Base-by-base conservation (phyloP, 1,140 invertebrate genomes). In the Drosophila nasuta region DNA sequence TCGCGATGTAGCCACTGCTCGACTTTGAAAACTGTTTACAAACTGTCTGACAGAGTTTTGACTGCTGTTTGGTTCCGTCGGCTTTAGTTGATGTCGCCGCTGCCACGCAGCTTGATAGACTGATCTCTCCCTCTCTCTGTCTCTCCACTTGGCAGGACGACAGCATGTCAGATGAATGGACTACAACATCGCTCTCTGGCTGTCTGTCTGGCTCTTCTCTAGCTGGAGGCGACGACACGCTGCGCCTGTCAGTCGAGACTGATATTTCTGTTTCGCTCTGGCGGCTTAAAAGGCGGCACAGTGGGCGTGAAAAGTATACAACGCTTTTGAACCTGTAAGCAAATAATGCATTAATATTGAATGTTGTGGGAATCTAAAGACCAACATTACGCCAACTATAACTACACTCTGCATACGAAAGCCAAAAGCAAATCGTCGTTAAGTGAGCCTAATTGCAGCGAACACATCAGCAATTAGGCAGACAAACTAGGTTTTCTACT, bases 31-130 rank as follows among this genome's bases (percentile, higher is more conserved):
- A 89, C 83, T 88, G 85, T 88, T 88, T 88, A 88, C 83, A 88
- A 89, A 88, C 85, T 89, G 83, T 89, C 83, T 89, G 83, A 88
- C 85, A 88, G 83, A 88, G 83, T 88, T 88, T 88, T 77, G 80
- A 88, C 83, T 88, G 83, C 83, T 71, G 83, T 80, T 87, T 77
- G 65, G 60, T 60, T 79, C 48, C 62, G n/a, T 66, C 60, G 25
- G 15, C 45, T 46, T 46, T 49, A 58, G 83, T 59, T 63, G 62
- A 64, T 56, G 38, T 57, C 54, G 54, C 54, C 65, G 62, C 56
- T 17, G 35, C 30, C 48, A 51, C 38, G 57, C 62, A 70, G 30
- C 72, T 66, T 87, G 85, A 83, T 88, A 88, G 83, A 87, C 82
- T 76, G 82, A 88, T 87, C 83, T 83, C 64, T 79, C 25, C 48